Evolutionary conservation across 92 coral and sea anemone species (phyloP).

Genomic region (Actinostola sp.): DNA sequence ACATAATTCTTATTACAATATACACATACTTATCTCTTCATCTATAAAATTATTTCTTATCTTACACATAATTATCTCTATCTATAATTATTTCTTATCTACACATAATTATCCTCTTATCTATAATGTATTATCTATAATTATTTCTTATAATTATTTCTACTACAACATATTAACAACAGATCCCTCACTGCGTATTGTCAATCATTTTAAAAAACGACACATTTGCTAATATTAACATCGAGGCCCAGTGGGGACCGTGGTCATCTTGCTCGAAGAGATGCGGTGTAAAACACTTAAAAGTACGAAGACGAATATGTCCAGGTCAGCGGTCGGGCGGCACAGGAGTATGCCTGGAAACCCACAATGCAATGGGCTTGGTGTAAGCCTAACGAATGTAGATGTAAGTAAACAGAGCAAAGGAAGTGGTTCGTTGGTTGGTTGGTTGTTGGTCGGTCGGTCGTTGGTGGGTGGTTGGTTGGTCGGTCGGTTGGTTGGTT

Average conservation of each 20-base stretch:
- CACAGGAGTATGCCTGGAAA: conserved; percentile 31
- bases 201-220: not conserved
- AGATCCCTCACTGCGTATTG: not conserved
- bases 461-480: no score
- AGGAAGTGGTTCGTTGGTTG: no score
- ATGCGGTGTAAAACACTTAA: conserved; percentile 15
- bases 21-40: no score
- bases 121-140: no score
- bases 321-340: conserved; percentile 29
- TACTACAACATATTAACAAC: not conserved
- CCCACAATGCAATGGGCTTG: conserved; percentile 49
- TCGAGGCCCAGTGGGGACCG: conserved; percentile 10
- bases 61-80: no score
- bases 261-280: conserved; percentile 28
- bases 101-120: no score
- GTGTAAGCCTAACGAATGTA: conserved; percentile 17
- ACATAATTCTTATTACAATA: no score
- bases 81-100: no score
- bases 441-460: no score
- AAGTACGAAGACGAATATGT: conserved; percentile 24
- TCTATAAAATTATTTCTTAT: no score
- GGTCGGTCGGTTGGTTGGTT: no score
- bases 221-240: not conserved
- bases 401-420: conserved; percentile 7
- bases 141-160: no score